Percentiles rank a stretch among this genome's conserved stretches.
Evolutionary conservation across 2,797 vertebrate genomes (phyloP).

Genomic region (Semaprochilodus insignis): DNA sequence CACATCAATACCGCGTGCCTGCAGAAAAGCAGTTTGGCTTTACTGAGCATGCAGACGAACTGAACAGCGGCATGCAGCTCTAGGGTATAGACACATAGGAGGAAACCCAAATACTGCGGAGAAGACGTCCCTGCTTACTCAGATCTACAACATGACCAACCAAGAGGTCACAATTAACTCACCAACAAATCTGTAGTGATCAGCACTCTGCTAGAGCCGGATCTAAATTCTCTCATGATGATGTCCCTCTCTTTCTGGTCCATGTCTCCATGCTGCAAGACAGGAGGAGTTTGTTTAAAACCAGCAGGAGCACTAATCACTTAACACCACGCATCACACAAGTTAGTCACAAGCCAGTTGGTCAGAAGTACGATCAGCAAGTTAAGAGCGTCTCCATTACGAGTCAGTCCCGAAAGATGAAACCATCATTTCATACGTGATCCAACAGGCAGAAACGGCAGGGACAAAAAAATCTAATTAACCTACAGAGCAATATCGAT

Average conservation of each 20-base stretch:
- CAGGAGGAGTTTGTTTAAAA: not conserved
- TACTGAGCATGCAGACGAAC: not conserved
- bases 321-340: not conserved
- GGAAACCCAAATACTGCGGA: too few species aligned
- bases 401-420: constrained; percentile 99
- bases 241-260: constrained; percentile 98
- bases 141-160: too few species aligned
- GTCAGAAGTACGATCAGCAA: constrained; percentile 86
- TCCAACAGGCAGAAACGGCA: constrained; percentile 11
- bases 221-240: constrained; percentile 98
- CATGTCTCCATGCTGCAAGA: constrained; percentile 94
- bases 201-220: constrained; percentile 95
- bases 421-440: constrained; percentile 91
- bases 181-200: constrained; percentile 99
- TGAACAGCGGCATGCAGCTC: not conserved
- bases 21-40: not conserved
- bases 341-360: too few species aligned
- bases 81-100: too few species aligned
- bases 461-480: not conserved
- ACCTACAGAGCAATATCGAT: not conserved
- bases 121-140: too few species aligned
- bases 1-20: constrained; percentile 99
- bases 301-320: not conserved
- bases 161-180: constrained; percentile 67
- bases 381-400: constrained; percentile 81